These are phyloP conservation scores for Phrixothrix hirtus DNA, from an alignment of 2,888 invertebrate species.

Conservation along the genomic window DNA sequence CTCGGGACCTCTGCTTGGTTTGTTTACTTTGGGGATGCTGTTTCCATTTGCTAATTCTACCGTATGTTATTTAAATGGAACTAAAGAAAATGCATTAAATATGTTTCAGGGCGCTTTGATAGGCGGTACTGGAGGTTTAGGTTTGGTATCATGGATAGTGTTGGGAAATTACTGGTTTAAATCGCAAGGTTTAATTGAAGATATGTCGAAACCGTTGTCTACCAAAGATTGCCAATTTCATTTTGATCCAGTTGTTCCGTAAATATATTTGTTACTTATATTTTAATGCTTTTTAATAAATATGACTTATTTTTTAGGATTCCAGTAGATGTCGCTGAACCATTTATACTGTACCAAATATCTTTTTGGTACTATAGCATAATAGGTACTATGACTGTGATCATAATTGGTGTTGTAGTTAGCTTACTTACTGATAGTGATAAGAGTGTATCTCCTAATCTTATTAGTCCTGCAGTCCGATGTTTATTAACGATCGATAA, in stretches of 20 bases:
- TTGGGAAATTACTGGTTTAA: conserved; percentile 1
- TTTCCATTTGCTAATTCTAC: conserved; percentile 67
- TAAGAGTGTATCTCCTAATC: background rate
- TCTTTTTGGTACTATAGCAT: background rate
- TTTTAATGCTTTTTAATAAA: too few relatives aligned
- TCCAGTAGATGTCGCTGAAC: background rate
- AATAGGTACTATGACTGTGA: background rate
- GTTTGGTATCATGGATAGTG: background rate
- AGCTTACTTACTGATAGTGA: conserved; percentile 1
- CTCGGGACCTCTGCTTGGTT: conserved; percentile 68
- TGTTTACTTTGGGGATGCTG: conserved; percentile 71
- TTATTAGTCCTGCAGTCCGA: background rate
- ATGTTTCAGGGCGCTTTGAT: conserved; percentile 4
- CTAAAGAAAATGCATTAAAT: background rate
- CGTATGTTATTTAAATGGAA: conserved; percentile 48
- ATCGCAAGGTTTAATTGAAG: background rate
- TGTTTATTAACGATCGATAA: background rate
- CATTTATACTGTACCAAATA: conserved; percentile 6
- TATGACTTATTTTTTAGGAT: background rate
- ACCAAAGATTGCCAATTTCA: background rate
- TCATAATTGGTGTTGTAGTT: background rate
- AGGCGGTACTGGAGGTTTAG: background rate
- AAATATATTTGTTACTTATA: too few relatives aligned
- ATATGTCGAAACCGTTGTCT: background rate
- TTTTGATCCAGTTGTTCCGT: background rate